phyloP scores from a whole-genome alignment of 2,888 invertebrate species.

The Aspidiotus destructor region DNA sequence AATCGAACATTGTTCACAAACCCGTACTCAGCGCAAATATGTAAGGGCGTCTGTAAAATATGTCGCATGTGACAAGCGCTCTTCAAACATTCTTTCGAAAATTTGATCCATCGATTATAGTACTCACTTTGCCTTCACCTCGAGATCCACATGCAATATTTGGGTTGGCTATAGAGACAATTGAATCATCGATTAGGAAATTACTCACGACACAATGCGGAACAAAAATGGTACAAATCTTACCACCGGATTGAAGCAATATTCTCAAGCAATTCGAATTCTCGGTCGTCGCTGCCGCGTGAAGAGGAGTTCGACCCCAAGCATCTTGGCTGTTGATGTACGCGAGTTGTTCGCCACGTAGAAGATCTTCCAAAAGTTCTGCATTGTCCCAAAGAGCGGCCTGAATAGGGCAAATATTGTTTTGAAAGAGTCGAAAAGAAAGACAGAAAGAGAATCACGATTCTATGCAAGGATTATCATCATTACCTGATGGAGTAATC shows the following conservation, averaged over 20 bases:
- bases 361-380: conserved; percentile 69
- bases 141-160: conserved; percentile 57
- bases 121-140: conserved; percentile 55
- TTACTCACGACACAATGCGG: too few relatives aligned
- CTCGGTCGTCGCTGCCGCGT: conserved; percentile 72
- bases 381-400: conserved; percentile 83
- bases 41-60: conserved; percentile 59
- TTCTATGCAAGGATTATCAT: background rate
- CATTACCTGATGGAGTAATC: conserved; percentile 45
- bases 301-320: conserved; percentile 65
- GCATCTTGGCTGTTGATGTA: conserved; percentile 62
- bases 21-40: conserved; percentile 71
- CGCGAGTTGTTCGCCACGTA: conserved; percentile 55
- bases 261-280: conserved; percentile 64
- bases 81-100: background rate
- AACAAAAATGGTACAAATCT: conserved; percentile 2
- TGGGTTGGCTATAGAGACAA: conserved; percentile 48
- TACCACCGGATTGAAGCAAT: conserved; percentile 56
- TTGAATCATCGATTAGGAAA: too few relatives aligned
- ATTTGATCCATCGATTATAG: background rate
- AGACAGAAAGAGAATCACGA: background rate
- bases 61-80: background rate
- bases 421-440: too few relatives aligned
- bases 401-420: conserved; percentile 41
- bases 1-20: conserved; percentile 58